These are phyloP conservation scores for Nothoprocta pentlandii DNA, from an alignment of 2,113 vertebrate species.

Conservation along the genomic window DNA sequence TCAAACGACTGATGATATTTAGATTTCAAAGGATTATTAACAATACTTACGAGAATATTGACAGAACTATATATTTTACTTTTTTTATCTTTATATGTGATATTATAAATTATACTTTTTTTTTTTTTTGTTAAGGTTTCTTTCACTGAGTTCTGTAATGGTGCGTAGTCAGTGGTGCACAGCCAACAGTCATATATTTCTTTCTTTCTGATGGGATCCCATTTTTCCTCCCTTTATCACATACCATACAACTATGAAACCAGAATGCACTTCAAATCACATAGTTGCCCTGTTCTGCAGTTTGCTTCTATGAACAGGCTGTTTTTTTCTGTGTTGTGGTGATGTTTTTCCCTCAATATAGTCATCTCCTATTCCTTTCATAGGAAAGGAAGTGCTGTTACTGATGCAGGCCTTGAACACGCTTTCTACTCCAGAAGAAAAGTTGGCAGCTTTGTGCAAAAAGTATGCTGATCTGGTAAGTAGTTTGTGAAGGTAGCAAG, in stretches of 20 bases:
- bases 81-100: not conserved
- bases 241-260: slow-evolving; percentile 9
- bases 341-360: not conserved
- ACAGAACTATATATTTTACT: not conserved
- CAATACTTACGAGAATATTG: not conserved
- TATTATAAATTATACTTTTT: not conserved
- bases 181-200: not conserved
- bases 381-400: slow-evolving; percentile 96
- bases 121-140: not conserved
- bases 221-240: not conserved
- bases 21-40: not conserved
- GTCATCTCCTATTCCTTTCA: slow-evolving; percentile 52
- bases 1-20: not conserved
- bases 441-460: slow-evolving; percentile 97
- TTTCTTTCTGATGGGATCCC: not conserved
- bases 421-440: slow-evolving; percentile 94
- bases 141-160: not conserved
- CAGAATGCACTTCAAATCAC: not conserved
- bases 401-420: slow-evolving; percentile 97
- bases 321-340: not conserved
- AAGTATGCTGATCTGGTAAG: slow-evolving; percentile 98
- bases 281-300: not conserved
- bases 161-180: not conserved
- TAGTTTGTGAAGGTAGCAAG: slow-evolving; percentile 51
- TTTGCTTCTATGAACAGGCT: not conserved